Conservation (phyloP, 1,140 invertebrate species). For the Zaprionus inermis region DNA sequence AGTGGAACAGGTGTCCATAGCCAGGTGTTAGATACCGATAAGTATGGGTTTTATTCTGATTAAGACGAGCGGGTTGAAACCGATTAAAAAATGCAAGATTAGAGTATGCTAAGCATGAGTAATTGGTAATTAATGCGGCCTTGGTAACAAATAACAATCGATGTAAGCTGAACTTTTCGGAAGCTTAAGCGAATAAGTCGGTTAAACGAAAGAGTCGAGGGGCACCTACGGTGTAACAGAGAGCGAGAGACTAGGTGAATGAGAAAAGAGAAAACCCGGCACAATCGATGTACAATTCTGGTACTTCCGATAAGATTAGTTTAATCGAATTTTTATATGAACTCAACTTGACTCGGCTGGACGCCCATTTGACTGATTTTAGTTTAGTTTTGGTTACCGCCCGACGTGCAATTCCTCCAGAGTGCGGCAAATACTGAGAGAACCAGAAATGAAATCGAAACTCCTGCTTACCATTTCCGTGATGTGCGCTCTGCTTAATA, state of each 20-base stretch:
- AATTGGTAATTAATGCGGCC: slow-evolving; percentile 39
- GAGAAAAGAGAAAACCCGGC: background rate
- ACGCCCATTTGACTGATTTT: slow-evolving; percentile 33
- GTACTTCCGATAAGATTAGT: slow-evolving; percentile 63
- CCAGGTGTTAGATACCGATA: slow-evolving; percentile 69
- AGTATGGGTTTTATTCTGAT: slow-evolving; percentile 32
- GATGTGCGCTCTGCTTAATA: slow-evolving; percentile 50
- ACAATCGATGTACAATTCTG: slow-evolving; percentile 43
- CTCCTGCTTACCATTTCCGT: slow-evolving; percentile 43
- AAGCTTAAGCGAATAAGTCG: background rate
- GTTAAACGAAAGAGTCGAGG: background rate
- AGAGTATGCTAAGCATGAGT: slow-evolving; percentile 20
- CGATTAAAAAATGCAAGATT: slow-evolving; percentile 17
- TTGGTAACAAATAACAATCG: slow-evolving; percentile 45
- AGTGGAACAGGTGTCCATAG: slow-evolving; percentile 52
- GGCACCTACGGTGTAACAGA: background rate
- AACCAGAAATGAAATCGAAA: slow-evolving; percentile 23
- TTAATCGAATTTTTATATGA: slow-evolving; percentile 50
- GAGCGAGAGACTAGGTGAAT: background rate
- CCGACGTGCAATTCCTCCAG: slow-evolving; percentile 12
- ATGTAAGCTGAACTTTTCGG: slow-evolving; percentile 30
- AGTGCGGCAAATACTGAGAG: slow-evolving; percentile 48
- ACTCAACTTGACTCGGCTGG: slow-evolving; percentile 28
- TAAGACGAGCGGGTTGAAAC: background rate
- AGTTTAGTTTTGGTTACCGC: slow-evolving; percentile 31